Percentiles rank a stretch among this genome's conserved stretches.
These are phyloP conservation scores for Myrmecobius fasciatus DNA, from an alignment of 2,113 vertebrate species.

Conservation along the genomic window DNA sequence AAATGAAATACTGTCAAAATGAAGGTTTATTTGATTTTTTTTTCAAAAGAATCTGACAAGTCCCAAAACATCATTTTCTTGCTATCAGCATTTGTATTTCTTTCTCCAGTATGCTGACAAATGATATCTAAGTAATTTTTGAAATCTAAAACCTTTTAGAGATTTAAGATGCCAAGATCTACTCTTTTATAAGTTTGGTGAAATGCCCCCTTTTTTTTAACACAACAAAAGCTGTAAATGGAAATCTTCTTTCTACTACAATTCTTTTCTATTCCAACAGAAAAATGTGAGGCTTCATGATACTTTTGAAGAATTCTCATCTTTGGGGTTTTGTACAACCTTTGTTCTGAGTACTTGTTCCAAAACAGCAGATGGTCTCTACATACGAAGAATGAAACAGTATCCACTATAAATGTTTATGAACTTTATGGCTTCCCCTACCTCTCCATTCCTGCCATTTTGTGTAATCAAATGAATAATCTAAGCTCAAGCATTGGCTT, in stretches of 20 bases:
- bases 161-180: conserved; percentile 66
- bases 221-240: conserved; percentile 68
- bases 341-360: conserved; percentile 54
- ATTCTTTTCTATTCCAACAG: conserved; percentile 44
- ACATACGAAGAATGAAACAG: conserved; percentile 36
- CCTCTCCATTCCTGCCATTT: conserved; percentile 53
- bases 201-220: conserved; percentile 58
- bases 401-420: conserved; percentile 45
- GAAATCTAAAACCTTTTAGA: conserved; percentile 75
- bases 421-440: conserved; percentile 27
- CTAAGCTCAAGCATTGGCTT: conserved; percentile 54
- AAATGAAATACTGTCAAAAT: conserved; percentile 49
- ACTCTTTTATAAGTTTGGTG: conserved; percentile 58
- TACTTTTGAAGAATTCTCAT: conserved; percentile 51
- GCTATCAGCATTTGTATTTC: conserved; percentile 44
- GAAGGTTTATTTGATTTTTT: conserved; percentile 45
- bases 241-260: conserved; percentile 55
- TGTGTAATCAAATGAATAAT: conserved; percentile 59
- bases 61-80: conserved; percentile 21
- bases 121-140: conserved; percentile 63
- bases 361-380: conserved; percentile 44
- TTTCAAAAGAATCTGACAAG: conserved; percentile 52
- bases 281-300: conserved; percentile 38
- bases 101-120: conserved; percentile 54
- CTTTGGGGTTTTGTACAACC: conserved; percentile 18